Evolutionary conservation across 1,140 invertebrate genomes (phyloP).

Genomic region (Aphelenchoides fujianensis): DNA sequence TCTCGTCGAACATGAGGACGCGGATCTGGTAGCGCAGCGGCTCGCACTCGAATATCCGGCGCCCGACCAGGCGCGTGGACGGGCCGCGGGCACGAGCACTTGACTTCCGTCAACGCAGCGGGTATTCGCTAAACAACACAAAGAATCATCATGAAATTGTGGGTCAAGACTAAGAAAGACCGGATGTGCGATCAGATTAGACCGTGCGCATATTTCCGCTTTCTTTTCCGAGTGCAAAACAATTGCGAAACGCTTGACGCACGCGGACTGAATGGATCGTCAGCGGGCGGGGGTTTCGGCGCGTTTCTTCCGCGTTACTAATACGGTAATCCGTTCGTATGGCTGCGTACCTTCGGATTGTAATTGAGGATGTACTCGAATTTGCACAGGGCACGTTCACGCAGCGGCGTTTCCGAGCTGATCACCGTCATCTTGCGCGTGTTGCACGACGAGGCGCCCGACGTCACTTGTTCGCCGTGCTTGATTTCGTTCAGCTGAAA

Average conservation of each 20-base stretch:
- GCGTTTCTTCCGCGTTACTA: background rate
- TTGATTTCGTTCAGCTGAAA: conserved; percentile 51
- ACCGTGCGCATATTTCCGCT: background rate
- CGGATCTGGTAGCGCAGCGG: conserved; percentile 60
- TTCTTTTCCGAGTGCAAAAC: background rate
- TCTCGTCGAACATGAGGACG: conserved; percentile 60
- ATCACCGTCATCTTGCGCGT: conserved; percentile 54
- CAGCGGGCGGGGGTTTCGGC: background rate
- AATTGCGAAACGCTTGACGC: background rate
- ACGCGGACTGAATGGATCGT: too few relatives aligned
- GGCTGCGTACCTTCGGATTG: conserved; percentile 58
- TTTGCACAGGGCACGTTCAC: conserved; percentile 59
- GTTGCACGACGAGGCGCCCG: conserved; percentile 58
- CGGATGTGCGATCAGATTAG: too few relatives aligned
- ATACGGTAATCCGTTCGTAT: too few relatives aligned
- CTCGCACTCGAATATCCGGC: conserved; percentile 61
- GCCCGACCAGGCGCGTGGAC: conserved; percentile 55
- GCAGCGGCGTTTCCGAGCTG: conserved; percentile 54
- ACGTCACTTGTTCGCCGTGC: conserved; percentile 60
- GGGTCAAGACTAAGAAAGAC: too few relatives aligned
- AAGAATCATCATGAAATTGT: background rate
- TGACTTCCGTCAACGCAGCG: conserved; percentile 62
- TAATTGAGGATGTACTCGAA: conserved; percentile 62
- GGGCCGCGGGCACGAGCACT: conserved; percentile 59
- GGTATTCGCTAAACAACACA: conserved; percentile 57